Base-by-base conservation (phyloP, 2,888 invertebrate genomes). In the Strigamia crassipes region DNA sequence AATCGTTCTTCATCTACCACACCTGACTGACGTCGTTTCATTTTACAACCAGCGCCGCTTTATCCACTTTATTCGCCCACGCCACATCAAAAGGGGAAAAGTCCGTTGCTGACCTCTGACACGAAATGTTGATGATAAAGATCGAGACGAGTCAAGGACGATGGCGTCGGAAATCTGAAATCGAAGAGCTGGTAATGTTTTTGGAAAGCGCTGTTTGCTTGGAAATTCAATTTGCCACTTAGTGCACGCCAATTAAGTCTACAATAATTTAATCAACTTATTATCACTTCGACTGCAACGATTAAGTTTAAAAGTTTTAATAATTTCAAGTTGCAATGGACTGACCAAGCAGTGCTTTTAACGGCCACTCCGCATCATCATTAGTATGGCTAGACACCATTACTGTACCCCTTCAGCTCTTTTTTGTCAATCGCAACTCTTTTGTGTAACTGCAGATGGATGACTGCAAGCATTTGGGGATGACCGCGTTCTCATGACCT, bases 401-500 rank as follows among this genome's bases (percentile, higher is more conserved):
- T 27, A 27, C 27, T 27, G 27, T 73, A 73, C 73, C 31, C 73
- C 73, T 73, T 73, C 27, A 73, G 73, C 27, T 31, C 3, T n/a
- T 73, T 73, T 73, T 73, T 73, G 31, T 73, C 31, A 73, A 31
- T n/a, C 27, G 15, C 27, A 13, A 31, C 73, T 27, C 73, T 73
- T 66, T 73, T 73, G 73, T 73, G 73, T 73, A 73, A 73, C 27
- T 73, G 31, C 73, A 73, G 73, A 73, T 73, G 73, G 73, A 73
- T 73, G 73, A 73, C 73, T 73, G 31, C 31, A 27, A 73, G 73
- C 73, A 73, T 73, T 51, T 73, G 73, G 73, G 73, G 73, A 73
- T 31, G 73, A 73, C 73, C 73, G 73, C 73, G 73, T 73, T 73
- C 73, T 73, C 73, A 73, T 73, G 73, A 73, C 73, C 73, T 73